Evolutionary conservation across 2,113 vertebrate species (phyloP), one percentile per base, ranked within the genome.

Genomic region (Chaetops frenatus): DNA sequence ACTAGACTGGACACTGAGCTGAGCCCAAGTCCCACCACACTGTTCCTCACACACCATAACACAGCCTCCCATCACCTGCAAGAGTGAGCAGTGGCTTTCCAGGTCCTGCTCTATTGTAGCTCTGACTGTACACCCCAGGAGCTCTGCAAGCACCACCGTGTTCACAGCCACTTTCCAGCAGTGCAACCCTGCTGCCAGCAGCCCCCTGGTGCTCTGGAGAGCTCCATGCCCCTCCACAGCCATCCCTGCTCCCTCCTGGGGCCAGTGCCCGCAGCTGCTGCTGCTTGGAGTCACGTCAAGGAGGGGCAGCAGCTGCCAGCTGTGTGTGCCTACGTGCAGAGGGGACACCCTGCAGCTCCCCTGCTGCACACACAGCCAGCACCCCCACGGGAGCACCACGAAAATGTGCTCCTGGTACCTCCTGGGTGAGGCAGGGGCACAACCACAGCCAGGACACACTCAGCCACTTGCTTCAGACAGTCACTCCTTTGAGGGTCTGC

Each of bases 221-320:
- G 19, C 47, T 73, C 74, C 25, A 1, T 36, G n/a, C 6, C 56
- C 10, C 42, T 66, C 7, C 44, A 50, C 36, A 70, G 12, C 29
- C 80, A 62, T 3, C 33, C 15, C 64, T 62, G 35, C 79, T 85
- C 53, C 17, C 71, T 69, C n/a, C 73, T 31, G 60, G 87, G 71
- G 56, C n/a, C 72, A 17, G 50, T 11, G 47, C 70, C 47, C 29
- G 33, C 66, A 56, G 53, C 7, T 66, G 29, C n/a, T 66, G 29
- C n/a, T 74, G 81, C 69, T 22, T 5, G 21, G 15, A 74, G 38
- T 73, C 90, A 81, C 51, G 8, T 76, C 35, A 12, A 51, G 54
- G 29, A 74, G 23, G 16, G 15, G n/a, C 16, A 84, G 61, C 86
- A 81, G 92, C 73, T 10, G 25, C 64, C 93, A 91, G 93, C 77